Evolutionary conservation across 2,797 vertebrate genomes (phyloP), one percentile per base, ranked within the genome.

Genomic region (Lophius americanus): DNA sequence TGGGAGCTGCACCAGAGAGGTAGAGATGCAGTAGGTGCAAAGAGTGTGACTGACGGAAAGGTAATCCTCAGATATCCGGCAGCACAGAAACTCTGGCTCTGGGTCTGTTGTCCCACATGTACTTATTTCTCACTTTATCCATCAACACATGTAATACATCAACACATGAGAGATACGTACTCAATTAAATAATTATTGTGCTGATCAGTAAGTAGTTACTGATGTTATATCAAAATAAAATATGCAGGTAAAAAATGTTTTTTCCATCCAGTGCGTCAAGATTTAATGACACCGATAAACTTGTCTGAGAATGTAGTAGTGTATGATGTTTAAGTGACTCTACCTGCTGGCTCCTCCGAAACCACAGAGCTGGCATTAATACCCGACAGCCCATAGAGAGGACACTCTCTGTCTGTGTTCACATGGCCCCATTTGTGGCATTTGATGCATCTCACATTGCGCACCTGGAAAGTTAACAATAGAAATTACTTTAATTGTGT

Each of bases 371-470:
- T 99, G 23, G 98, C 98, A 1, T 98, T 99, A 92, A 99, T 99
- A 53, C 98, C 98, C 4, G 98, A 99, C 70, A 99, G 95, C 23
- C 98, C 97, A 74, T 95, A 99, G 8, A 99, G 94, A 58, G 98
- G 98, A 83, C 98, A 99, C 73, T 99, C 98, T 80, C 98, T 91
- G 83, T 99, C 98, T 0, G 98, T 99, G 93, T 99, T 99, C 75
- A 99, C 97, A 1, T 99, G 98, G 68, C 98, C 98, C 98, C 97
- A 99, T 76, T 99, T 99, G 91, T 98, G 98, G 86, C 98, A 99
- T 81, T 99, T 99, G 85, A 99, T 99, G 75, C 98, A 99, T 10
- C 96, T 94, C 69, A 99, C 98, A 11, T 99, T 99, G 76, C 98
- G 95, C 87, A 99, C 98, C 98, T 97, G 66, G 4, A 51, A 66